Percentiles rank a stretch among this genome's conserved stretches.
Evolutionary conservation across 2,113 vertebrate species (phyloP).

Genomic region (Otis tarda): DNA sequence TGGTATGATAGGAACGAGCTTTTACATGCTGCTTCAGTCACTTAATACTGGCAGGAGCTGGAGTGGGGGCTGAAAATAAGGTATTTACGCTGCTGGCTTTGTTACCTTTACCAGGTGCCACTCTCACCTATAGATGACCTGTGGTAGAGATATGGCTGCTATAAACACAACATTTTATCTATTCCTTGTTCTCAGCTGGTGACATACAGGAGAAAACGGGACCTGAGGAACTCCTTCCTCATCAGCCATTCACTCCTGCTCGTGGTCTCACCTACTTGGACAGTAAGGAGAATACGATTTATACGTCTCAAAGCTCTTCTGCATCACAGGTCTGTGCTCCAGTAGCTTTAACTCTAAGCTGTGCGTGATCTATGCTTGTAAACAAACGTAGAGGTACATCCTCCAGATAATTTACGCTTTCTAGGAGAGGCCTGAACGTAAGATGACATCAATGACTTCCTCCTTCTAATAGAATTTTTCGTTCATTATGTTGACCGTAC

Average conservation of each 20-base stretch:
- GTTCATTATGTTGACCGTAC: conserved; percentile 55
- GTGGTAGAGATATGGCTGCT: neutral
- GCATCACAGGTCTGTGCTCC: neutral
- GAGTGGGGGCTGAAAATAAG: neutral
- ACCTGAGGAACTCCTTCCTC: neutral
- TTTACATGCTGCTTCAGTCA: neutral
- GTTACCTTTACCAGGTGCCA: neutral
- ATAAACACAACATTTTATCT: neutral
- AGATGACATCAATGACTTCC: conserved; percentile 55
- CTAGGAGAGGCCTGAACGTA: neutral
- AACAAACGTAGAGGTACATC: neutral
- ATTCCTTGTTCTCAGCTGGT: neutral
- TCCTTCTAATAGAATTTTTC: conserved; percentile 61
- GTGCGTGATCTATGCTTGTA: neutral
- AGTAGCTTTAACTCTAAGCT: neutral
- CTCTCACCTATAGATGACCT: neutral
- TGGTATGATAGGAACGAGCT: neutral
- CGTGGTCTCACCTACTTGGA: neutral
- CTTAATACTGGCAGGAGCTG: neutral
- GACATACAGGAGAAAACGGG: neutral
- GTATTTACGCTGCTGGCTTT: neutral
- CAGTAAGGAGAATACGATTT: neutral
- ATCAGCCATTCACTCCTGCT: neutral
- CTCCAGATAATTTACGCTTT: conserved; percentile 16
- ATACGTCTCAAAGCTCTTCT: neutral